Evolutionary conservation across 2,797 vertebrate genomes (phyloP).

Genomic region (Gallinago solitaria): DNA sequence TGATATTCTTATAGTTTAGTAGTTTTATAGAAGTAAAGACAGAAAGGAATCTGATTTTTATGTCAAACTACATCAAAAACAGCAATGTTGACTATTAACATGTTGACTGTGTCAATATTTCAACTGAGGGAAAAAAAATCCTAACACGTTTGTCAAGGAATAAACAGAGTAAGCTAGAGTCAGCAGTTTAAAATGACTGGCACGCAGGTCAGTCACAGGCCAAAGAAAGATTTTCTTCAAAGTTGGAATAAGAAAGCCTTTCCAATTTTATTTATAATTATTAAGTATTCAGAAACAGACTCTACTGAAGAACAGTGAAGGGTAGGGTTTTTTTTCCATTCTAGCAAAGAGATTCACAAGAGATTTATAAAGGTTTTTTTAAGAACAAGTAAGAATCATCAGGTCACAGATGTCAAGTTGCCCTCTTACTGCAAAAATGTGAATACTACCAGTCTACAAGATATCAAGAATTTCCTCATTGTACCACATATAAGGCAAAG

Average conservation of each 20-base stretch:
- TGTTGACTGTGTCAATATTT: not conserved
- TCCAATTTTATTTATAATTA: not conserved
- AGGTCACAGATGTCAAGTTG: constrained; percentile 48
- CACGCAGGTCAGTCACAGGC: not conserved
- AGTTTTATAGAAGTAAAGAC: not conserved
- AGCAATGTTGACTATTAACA: not conserved
- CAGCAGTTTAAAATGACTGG: not conserved
- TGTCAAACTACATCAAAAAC: not conserved
- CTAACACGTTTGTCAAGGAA: not conserved
- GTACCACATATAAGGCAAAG: constrained; percentile 1
- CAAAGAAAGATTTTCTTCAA: constrained; percentile 15
- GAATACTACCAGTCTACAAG: constrained; percentile 49
- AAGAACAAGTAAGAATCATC: constrained; percentile 28
- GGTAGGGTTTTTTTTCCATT: not conserved
- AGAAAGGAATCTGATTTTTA: not conserved
- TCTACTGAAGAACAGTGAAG: not conserved
- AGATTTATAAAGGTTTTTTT: constrained; percentile 1
- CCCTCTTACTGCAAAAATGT: constrained; percentile 49
- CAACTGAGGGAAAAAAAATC: not conserved
- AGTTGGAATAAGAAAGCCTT: constrained; percentile 23
- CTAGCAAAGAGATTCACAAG: not conserved
- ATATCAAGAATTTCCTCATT: constrained; percentile 16
- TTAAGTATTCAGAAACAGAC: constrained; percentile 18
- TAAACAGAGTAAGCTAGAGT: not conserved
- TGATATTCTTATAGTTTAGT: not conserved